Evolutionary conservation across 2,113 vertebrate genomes (phyloP), one percentile per base, ranked within the genome.

Genomic region (Raja brachyura): DNA sequence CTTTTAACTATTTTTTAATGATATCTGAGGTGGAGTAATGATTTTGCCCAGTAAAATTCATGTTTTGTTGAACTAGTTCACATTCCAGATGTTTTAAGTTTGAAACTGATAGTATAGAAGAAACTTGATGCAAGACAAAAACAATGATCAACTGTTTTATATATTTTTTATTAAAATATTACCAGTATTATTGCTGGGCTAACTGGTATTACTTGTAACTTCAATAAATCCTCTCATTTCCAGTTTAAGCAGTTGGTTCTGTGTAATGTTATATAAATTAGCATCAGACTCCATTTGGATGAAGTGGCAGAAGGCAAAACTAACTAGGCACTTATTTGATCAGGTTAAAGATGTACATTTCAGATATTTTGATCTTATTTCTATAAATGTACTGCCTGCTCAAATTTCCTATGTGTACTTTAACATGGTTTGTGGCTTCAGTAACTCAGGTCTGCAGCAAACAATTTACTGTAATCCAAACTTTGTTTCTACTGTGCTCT

Each of bases 51-150:
- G 10, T 86, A 28, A n/a, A 90, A 73, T 22, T 90, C 4, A 66
- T 66, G 61, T 54, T 73, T 90, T 39, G 8, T 28, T 73, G 70
- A 18, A 11, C 28, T 63, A 7, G 20, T 92, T 92, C 31, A 33
- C 18, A 73, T 70, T 92, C 88, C 31, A 33, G 31, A 66, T 92
- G 66, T 48, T 73, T 73, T 92, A 73, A 92, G 73, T 48, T 68
- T 90, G 86, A 31, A 68, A 68, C 13, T 20, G 9, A 56, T 59
- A 31, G 33, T 16, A 39, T 20, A 48, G 5, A 70, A 70, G 20
- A 73, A 70, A 73, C 66, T 92, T 92, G 31, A 70, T 73, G 20
- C 66, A 92, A 48, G 63, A 73, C 48, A 66, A 9, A 83, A 77
- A 28, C 66, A 73, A 25, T 73, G 66, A 73, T 92, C 20, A 92